phyloP scores from a whole-genome alignment of 2,113 vertebrate species.

The Clarias macrocephalus region DNA sequence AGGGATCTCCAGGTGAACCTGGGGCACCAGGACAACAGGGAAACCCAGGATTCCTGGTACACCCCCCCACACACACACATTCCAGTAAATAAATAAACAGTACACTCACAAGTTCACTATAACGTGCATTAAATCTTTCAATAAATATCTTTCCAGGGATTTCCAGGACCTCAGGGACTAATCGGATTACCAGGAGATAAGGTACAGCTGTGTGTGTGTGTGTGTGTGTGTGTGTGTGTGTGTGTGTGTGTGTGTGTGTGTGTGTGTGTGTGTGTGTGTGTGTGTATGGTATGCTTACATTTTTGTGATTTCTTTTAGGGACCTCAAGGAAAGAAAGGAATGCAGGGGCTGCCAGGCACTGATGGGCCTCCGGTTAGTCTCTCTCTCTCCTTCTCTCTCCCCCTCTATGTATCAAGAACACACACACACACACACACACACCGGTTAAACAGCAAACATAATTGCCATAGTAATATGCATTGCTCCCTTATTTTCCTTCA shows the following conservation, averaged over 20 bases:
- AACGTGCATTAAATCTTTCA: not conserved
- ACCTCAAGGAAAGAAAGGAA: conserved; percentile 82
- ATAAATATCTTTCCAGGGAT: conserved; percentile 73
- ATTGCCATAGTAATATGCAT: not conserved
- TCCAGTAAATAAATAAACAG: conserved; percentile 11
- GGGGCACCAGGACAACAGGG: conserved; percentile 89
- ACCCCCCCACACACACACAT: conserved; percentile 4
- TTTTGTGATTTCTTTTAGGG: conserved; percentile 71
- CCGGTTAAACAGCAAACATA: not conserved
- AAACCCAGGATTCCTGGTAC: conserved; percentile 84
- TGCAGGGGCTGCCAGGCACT: conserved; percentile 79
- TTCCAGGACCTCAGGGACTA: conserved; percentile 85
- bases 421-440: conserved; percentile 26
- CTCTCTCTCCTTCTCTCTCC: not conserved
- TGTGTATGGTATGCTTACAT: conserved; percentile 8
- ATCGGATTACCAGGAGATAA: conserved; percentile 86
- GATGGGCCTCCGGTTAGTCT: conserved; percentile 82
- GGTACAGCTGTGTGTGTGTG: conserved; percentile 63
- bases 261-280: conserved; percentile 6
- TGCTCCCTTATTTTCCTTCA: conserved; percentile 49
- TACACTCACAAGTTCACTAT: conserved; percentile 19
- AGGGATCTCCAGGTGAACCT: conserved; percentile 82
- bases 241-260: conserved; percentile 12
- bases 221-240: conserved; percentile 8
- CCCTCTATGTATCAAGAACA: not conserved